phyloP scores from a whole-genome alignment of 2,113 vertebrate genomes.

The Myanophis thanlyinensis region DNA sequence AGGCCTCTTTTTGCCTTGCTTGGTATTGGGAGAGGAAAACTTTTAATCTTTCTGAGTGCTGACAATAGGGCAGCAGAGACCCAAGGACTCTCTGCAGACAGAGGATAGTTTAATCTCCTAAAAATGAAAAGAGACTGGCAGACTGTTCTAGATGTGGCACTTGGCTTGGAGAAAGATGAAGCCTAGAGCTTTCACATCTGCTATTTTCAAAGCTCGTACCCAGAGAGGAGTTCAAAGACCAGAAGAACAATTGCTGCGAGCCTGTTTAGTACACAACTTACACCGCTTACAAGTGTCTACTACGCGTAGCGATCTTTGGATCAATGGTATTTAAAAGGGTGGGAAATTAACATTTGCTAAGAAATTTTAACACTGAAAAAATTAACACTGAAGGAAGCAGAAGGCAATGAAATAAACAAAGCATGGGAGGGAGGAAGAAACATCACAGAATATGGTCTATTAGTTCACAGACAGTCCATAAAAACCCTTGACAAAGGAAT shows the following conservation, averaged over 20 bases:
- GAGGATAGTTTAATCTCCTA: not conserved
- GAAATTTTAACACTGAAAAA: not conserved
- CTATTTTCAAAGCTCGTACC: not conserved
- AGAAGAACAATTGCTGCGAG: not conserved
- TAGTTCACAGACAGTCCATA: not conserved
- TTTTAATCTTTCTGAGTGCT: not conserved
- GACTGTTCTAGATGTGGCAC: not conserved
- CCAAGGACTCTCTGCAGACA: not conserved
- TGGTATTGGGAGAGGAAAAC: not conserved
- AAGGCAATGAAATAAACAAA: not conserved
- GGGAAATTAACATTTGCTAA: not conserved
- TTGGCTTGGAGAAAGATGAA: not conserved
- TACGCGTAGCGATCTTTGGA: not conserved
- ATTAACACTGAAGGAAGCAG: not conserved
- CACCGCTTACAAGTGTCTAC: not conserved
- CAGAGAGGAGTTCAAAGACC: not conserved
- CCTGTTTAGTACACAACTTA: not conserved
- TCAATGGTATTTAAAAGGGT: not conserved
- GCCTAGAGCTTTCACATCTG: not conserved
- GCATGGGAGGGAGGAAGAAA: not conserved
- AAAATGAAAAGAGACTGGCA: not conserved
- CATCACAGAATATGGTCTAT: not conserved
- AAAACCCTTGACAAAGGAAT: not conserved
- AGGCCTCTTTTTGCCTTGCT: not conserved
- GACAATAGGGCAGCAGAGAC: not conserved